Percentiles rank a stretch among this genome's conserved stretches.
These are phyloP conservation scores for Epiblema foenella DNA, from an alignment of 2,888 invertebrate genomes.

Conservation along the genomic window DNA sequence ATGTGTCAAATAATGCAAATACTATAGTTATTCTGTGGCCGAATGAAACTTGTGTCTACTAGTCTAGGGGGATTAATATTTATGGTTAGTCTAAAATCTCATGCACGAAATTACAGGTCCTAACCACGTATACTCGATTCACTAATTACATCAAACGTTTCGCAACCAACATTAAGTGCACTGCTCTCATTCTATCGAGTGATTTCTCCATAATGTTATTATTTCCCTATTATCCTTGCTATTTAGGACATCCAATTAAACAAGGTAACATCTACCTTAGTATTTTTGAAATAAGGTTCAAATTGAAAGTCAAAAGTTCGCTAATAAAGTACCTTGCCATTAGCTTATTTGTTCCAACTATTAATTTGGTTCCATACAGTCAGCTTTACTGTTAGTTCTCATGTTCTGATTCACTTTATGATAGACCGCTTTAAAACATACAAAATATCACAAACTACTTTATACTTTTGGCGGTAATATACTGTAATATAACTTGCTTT, in stretches of 20 bases:
- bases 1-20: too few species aligned
- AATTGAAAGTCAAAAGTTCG: neutral
- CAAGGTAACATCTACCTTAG: neutral
- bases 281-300: neutral
- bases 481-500: neutral
- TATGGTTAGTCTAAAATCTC: neutral
- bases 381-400: slow-evolving; percentile 38
- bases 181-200: slow-evolving; percentile 4
- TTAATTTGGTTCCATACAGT: slow-evolving; percentile 31
- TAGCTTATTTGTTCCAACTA: slow-evolving; percentile 24
- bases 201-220: slow-evolving; percentile 30
- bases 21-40: too few species aligned
- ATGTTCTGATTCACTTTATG: slow-evolving; percentile 43
- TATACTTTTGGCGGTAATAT: neutral
- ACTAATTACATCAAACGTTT: slow-evolving; percentile 24
- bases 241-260: slow-evolving; percentile 10
- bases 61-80: too few species aligned
- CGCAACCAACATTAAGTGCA: slow-evolving; percentile 12
- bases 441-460: neutral
- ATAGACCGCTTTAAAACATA: slow-evolving; percentile 2
- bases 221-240: slow-evolving; percentile 39
- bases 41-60: too few species aligned
- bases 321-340: slow-evolving; percentile 16
- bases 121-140: slow-evolving; percentile 20
- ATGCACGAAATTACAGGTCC: slow-evolving; percentile 9